Evolutionary conservation across 2,113 vertebrate genomes (phyloP), one percentile per base, ranked within the genome.

Genomic region (Chlorodrepanis virens): DNA sequence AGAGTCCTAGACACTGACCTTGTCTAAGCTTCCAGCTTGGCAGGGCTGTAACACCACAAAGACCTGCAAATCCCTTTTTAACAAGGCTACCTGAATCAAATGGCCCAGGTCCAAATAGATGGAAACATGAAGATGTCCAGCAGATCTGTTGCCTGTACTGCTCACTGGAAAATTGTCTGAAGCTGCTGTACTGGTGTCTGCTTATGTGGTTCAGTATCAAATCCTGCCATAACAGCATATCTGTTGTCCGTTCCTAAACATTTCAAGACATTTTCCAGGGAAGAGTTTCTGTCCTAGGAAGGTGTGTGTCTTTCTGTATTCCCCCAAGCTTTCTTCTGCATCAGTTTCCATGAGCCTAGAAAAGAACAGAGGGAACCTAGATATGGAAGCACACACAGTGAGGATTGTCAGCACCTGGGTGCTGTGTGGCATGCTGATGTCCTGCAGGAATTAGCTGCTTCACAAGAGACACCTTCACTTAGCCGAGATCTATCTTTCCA

Each of bases 1-100:
- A 97, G 97, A 98, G 98, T 98, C 98, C 98, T 98, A 98, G 97
- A 98, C 95, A 84, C 86, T 98, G 98, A 98, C 98, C 98, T 98
- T 98, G 98, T 98, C 98, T 98, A 82, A 97, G 96, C 95, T 98
- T 98, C 97, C 97, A 97, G 95, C 96, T 98, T 98, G 98, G 98
- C 98, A 98, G 97, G 96, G 86, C 96, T 97, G 78, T 97, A 98
- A 95, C 98, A 98, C 87, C 4, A 47, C 93, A 95, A 98, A 98
- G 97, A 98, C 97, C 97, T 98, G 97, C 95, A 98, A 98, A 98
- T 98, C 97, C 97, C 97, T 97, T 98, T 98, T 98, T 98, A 98
- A 98, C 97, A 98, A 97, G 98, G 91, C 97, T 98, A 97, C 97
- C 96, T 97, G 97, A 98, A 98, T 95, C 95, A 84, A 84, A 86